A percentile compares a stretch with the other conserved stretches of the same genome.
Conservation (phyloP, 2,797 vertebrate genomes). For the Tauraco hartlaubi region DNA sequence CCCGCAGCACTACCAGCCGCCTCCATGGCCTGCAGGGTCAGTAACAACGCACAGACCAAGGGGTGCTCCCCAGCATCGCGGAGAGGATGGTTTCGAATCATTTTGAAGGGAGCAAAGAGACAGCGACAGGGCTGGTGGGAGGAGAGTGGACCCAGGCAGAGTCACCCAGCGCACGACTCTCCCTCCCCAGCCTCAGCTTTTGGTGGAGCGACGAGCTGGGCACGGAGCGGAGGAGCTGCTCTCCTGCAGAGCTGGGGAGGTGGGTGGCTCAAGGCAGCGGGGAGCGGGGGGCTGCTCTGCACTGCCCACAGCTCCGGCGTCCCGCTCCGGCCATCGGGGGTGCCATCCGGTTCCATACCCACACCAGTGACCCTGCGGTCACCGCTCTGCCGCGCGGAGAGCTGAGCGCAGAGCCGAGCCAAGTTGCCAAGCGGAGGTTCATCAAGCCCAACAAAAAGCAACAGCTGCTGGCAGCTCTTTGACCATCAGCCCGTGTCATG, state of each 20-base stretch:
- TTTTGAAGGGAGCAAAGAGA: no score
- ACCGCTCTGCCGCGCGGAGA: not conserved
- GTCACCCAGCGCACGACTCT: rapidly evolving
- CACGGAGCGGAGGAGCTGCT: not conserved
- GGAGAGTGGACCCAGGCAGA: not conserved
- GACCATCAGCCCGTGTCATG: rapidly evolving
- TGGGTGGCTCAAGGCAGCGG: rapidly evolving
- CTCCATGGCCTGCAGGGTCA: rapidly evolving
- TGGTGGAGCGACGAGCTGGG: rapidly evolving
- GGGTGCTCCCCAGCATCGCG: rapidly evolving
- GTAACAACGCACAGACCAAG: rapidly evolving
- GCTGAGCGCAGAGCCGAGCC: rapidly evolving
- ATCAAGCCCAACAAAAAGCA: rapidly evolving
- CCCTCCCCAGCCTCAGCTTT: no score
- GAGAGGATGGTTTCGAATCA: rapidly evolving
- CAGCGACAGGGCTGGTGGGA: no score
- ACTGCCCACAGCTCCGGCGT: rapidly evolving
- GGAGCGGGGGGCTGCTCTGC: no score
- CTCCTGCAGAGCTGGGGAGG: not conserved
- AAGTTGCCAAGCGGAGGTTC: rapidly evolving
- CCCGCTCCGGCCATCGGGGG: rapidly evolving
- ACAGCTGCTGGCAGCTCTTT: not conserved
- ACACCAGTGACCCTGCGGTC: rapidly evolving
- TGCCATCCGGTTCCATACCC: rapidly evolving
- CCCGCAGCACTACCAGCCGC: no score